Conservation (phyloP, 1,140 invertebrate genomes). For the Apis laboriosa region DNA sequence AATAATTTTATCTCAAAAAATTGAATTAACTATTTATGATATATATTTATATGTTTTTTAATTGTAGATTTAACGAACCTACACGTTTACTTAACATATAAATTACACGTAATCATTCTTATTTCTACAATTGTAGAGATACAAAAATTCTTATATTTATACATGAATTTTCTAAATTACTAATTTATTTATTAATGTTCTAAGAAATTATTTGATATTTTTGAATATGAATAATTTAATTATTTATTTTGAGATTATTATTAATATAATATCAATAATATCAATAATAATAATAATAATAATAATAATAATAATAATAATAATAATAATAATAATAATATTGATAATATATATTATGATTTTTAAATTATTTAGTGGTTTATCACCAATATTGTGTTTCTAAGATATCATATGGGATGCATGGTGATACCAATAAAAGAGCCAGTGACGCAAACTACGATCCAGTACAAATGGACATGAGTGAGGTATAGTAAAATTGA, state of each 20-base stretch:
- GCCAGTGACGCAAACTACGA: slow-evolving; percentile 81
- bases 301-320: not conserved
- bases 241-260: not conserved
- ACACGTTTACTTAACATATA: not conserved
- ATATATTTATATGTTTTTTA: not conserved
- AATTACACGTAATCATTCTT: not conserved
- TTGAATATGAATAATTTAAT: not conserved
- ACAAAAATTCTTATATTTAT: not conserved
- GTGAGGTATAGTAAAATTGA: slow-evolving; percentile 80
- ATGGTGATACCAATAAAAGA: slow-evolving; percentile 55
- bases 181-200: not conserved
- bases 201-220: not conserved
- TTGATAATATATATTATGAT: not conserved
- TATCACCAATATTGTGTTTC: slow-evolving; percentile 51
- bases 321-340: not conserved
- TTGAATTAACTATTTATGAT: not conserved
- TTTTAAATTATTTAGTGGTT: slow-evolving; percentile 3
- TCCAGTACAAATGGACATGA: slow-evolving; percentile 83
- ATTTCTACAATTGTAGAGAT: not conserved
- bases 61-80: no score
- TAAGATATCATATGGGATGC: slow-evolving; percentile 66
- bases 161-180: not conserved
- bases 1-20: not conserved
- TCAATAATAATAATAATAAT: not conserved
- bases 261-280: not conserved